These are phyloP conservation scores for Deroptyus accipitrinus DNA, from an alignment of 2,113 vertebrate species.

Conservation along the genomic window DNA sequence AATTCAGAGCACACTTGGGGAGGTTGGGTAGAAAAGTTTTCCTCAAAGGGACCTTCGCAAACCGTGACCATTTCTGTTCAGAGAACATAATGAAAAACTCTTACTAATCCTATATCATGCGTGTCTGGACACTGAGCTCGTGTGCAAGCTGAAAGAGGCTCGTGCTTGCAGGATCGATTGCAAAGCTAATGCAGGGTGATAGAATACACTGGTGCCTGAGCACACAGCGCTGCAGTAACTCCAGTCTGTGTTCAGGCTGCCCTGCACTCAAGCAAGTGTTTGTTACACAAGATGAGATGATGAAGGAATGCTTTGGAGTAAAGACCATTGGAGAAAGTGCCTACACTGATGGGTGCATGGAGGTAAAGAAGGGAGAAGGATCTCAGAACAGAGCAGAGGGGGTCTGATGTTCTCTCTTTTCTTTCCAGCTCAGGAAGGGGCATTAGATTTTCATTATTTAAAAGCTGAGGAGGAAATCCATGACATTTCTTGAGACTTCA, in stretches of 20 bases:
- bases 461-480: rapidly evolving
- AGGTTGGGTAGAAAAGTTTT: neutral
- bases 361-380: neutral
- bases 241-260: neutral
- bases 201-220: neutral
- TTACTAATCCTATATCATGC: neutral
- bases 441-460: neutral
- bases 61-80: neutral
- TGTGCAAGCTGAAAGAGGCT: neutral
- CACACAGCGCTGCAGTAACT: neutral
- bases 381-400: neutral
- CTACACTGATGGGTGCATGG: neutral
- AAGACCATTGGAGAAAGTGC: rapidly evolving
- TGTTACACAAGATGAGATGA: neutral
- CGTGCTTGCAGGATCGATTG: conserved; percentile 1
- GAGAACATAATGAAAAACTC: neutral
- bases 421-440: neutral
- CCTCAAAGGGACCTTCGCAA: neutral
- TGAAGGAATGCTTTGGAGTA: neutral
- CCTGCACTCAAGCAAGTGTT: neutral
- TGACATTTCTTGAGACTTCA: neutral
- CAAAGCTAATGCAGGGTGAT: neutral
- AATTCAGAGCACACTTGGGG: neutral
- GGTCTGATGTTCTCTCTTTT: neutral
- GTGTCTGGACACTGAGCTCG: neutral